Conservation (phyloP, 2,113 vertebrate genomes). For the Cephalopholis sonnerati region DNA sequence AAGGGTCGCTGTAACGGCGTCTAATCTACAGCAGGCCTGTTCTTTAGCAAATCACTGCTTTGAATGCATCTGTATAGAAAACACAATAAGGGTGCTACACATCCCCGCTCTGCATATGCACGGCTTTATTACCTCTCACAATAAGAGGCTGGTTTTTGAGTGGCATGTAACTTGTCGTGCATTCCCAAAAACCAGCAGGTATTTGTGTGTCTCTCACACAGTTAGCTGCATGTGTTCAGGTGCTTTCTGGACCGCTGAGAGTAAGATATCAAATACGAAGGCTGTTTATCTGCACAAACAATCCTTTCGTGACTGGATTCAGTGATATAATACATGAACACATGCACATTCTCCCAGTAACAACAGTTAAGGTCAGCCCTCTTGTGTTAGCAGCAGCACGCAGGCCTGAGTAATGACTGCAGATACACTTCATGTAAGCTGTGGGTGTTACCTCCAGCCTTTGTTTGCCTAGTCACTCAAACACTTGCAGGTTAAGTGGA, state of each 20-base stretch:
- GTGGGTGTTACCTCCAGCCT: conserved; percentile 43
- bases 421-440: conserved; percentile 53
- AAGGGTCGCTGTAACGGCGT: conserved; percentile 78
- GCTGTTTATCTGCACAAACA: conserved; percentile 71
- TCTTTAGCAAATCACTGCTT: conserved; percentile 52
- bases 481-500: conserved; percentile 49
- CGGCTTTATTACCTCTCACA: conserved; percentile 63
- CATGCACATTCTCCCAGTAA: conserved; percentile 8
- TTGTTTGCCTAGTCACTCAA: conserved; percentile 66
- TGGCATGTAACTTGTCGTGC: conserved; percentile 58
- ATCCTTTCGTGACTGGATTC: conserved; percentile 48
- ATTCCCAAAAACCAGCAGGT: conserved; percentile 30
- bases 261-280: conserved; percentile 64
- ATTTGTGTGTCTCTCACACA: conserved; percentile 41
- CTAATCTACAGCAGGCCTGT: conserved; percentile 74
- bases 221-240: conserved; percentile 38
- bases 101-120: conserved; percentile 54
- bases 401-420: conserved; percentile 52
- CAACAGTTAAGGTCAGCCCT: conserved; percentile 37
- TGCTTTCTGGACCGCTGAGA: conserved; percentile 34
- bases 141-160: conserved; percentile 57
- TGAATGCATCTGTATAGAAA: conserved; percentile 37
- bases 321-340: conserved; percentile 14
- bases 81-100: conserved; percentile 66
- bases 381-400: conserved; percentile 39